Base-by-base conservation (phyloP, 1,140 invertebrate genomes). In the Cyphomyrmex costatus region DNA sequence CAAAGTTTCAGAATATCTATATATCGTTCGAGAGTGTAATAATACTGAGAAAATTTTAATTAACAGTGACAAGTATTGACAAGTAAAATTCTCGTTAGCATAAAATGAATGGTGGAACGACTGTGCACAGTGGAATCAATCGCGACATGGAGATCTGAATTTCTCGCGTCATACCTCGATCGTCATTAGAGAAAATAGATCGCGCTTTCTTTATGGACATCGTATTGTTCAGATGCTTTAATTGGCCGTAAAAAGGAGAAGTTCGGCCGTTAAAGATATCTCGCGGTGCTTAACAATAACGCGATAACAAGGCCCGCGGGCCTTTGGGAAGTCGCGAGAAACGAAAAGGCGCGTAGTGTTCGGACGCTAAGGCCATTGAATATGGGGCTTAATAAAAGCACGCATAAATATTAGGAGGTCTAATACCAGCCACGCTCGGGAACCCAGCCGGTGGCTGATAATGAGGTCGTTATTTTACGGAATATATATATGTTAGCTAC, bases 391-490 rank as follows among this genome's bases (percentile, higher is more conserved):
- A 92, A 92, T 91, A 91, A 92, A 92, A 92, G 89, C 86, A 71
- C 61, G 88, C 85, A 90, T 92, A 92, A 93, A 93, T 93, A 92
- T 88, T 80, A 79, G 63, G 24, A 65, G 82, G 73, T 88, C 88
- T 92, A 92, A 92, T 92, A 92, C 79, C 87, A 49, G 42, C 2
- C 30, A 65, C 71, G 61, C 49, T 46, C 10, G 73, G 84, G 79
- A 85, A 30, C 84, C 77, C 87, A 88, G 87, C 90, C 82, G 91
- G 78, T 90, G 74, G 92, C 88, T 90, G 87, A 89, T 93, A 93
- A 93, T 92, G 91, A 93, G 92, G 78, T 93, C 92, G 88, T 93
- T 93, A 92, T 86, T 91, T 88, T 65, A 76, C 53, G 58, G 74
- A 30, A 61, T 71, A 24, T 42, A 42, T 58, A 68, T 71, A 30